Base-by-base conservation (phyloP, 2,888 invertebrate species). In the Formica aserva region DNA sequence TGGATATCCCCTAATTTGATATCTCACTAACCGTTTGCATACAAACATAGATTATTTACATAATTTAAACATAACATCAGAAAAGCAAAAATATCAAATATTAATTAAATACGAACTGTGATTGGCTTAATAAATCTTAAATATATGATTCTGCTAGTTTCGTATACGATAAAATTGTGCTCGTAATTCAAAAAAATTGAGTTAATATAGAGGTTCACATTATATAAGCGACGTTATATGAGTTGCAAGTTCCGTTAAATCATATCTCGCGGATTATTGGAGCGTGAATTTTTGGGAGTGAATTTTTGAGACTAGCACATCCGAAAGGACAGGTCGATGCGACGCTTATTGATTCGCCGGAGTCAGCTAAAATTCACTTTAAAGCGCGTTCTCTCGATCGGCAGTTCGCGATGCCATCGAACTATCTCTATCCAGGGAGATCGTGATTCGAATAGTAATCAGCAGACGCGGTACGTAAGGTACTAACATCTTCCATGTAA, bases 401-500 rank as follows among this genome's bases (percentile, higher is more conserved):
- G 32, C 57, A 45, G 22, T 35, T 41, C 45, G 32, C 41, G 60
- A 60, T 32, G 60, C 60, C 9, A 45, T 78, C 22, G 41, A 71
- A 45, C 60, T 62, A 62, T 80, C 60, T 60, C 32, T 45, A 32
- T 6, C 60, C n/a, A 11, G 66, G 22, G 22, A 29, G 52, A 45
- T 78, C 71, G 78, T 55, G 71, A 84, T 86, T 88, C 71, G 85
- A 88, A 85, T 87, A 62, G 80, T 78, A 74, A 66, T 76, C 83
- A 74, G 41, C 67, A 55, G 60, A 35, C 63, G 35, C 63, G 41
- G 67, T 71, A 74, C 41, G 57, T 63, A 65, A 82, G 52, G 52
- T 22, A 62, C 82, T 75, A 74, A 74, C 86, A 65, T 84, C 85
- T 86, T 80, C 69, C 77, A 85, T 86, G 82, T 82, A 87, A 87